Conservation (phyloP, 2,888 invertebrate species). For the Drosophila multiciliata region DNA sequence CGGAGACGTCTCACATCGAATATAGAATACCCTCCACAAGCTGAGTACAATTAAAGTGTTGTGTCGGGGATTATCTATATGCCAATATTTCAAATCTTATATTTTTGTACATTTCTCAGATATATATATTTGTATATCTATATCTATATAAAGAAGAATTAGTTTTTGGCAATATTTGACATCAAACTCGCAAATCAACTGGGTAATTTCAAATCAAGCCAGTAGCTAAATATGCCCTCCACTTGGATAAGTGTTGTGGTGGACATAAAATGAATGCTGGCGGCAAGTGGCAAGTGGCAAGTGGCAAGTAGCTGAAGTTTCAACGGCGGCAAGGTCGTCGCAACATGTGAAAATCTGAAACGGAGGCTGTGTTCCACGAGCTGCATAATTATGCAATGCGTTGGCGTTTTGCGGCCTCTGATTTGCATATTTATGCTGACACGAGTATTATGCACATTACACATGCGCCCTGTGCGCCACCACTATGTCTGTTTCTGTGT, state of each 20-base stretch:
- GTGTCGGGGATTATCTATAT: too few relatives aligned
- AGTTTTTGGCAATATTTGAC: background rate
- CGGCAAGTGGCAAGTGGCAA: constrained; percentile 1
- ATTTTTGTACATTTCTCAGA: too few relatives aligned
- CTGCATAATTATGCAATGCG: constrained; percentile 70
- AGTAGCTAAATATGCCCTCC: constrained; percentile 1
- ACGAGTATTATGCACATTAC: constrained; percentile 44
- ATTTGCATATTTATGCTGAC: constrained; percentile 73
- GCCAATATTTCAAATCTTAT: background rate
- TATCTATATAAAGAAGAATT: too few relatives aligned
- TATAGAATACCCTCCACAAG: too few relatives aligned
- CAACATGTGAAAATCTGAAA: constrained; percentile 21
- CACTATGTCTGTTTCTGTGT: constrained; percentile 1
- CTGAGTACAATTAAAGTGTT: background rate
- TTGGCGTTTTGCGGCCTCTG: constrained; percentile 47
- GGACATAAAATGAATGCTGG: constrained; percentile 19
- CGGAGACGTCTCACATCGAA: background rate
- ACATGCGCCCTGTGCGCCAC: constrained; percentile 58
- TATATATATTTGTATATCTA: too few relatives aligned
- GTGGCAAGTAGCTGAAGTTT: constrained; percentile 11
- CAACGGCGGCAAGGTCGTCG: constrained; percentile 5
- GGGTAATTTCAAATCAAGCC: background rate
- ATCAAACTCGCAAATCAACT: background rate
- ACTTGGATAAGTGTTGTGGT: background rate
- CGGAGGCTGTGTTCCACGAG: constrained; percentile 20